Evolutionary conservation across 2,888 invertebrate genomes (phyloP).

Genomic region (Eupithecia tripunctaria): DNA sequence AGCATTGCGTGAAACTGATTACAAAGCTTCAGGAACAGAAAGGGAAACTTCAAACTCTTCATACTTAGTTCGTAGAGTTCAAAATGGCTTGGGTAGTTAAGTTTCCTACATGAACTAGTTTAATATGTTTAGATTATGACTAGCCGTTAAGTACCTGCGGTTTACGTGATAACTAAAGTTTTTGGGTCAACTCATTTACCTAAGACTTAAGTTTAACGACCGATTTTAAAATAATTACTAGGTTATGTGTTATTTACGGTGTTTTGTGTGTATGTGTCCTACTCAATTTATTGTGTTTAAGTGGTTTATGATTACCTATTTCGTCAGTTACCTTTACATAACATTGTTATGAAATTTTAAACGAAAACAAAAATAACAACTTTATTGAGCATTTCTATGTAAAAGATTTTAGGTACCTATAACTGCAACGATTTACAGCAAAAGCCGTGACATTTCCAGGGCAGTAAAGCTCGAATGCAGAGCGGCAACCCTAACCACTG

Average conservation of each 20-base stretch:
- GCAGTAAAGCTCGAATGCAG: constrained; percentile 30
- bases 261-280: background rate
- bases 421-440: constrained; percentile 7
- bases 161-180: constrained; percentile 16
- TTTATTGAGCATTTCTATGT: background rate
- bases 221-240: constrained; percentile 1
- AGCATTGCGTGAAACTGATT: constrained; percentile 10
- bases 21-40: background rate
- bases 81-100: constrained; percentile 7
- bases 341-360: background rate
- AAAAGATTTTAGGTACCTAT: background rate
- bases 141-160: background rate
- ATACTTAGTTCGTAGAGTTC: constrained; percentile 5
- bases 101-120: constrained; percentile 9
- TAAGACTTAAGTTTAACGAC: background rate
- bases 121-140: constrained; percentile 14
- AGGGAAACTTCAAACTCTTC: constrained; percentile 1
- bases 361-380: background rate
- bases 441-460: constrained; percentile 38
- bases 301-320: background rate
- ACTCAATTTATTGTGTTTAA: background rate
- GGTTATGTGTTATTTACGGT: background rate
- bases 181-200: constrained; percentile 9
- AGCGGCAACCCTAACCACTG: constrained; percentile 57
- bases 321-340: background rate